phyloP scores from a whole-genome alignment of 2,888 invertebrate species.

The Melinaea menophilus region DNA sequence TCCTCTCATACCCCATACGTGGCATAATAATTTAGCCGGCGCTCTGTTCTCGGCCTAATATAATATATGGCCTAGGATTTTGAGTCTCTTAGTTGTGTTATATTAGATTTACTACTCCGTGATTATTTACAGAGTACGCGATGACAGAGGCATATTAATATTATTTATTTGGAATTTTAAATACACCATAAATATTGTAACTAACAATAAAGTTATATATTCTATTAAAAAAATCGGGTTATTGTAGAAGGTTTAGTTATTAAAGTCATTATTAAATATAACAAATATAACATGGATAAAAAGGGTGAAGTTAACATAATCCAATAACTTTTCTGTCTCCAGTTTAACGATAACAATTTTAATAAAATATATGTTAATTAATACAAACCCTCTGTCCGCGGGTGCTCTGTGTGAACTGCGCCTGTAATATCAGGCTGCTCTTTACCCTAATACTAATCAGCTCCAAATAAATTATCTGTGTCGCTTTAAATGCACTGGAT shows the following conservation, averaged over 20 bases:
- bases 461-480: constrained; percentile 41
- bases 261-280: too few species aligned
- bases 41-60: constrained; percentile 51
- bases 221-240: too few species aligned
- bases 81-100: constrained; percentile 61
- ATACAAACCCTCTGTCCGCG: constrained; percentile 17
- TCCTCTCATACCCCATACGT: constrained; percentile 25
- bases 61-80: constrained; percentile 59
- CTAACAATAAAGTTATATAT: too few species aligned
- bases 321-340: too few species aligned
- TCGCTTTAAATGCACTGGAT: constrained; percentile 32
- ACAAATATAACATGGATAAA: too few species aligned
- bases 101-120: constrained; percentile 71
- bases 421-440: constrained; percentile 34
- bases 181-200: not conserved
- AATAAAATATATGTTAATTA: not conserved
- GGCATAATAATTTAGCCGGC: constrained; percentile 42
- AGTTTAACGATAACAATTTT: not conserved
- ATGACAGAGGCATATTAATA: constrained; percentile 21
- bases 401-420: constrained; percentile 31
- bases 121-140: constrained; percentile 60
- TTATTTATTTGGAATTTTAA: constrained; percentile 2
- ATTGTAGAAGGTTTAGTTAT: too few species aligned
- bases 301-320: too few species aligned
- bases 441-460: constrained; percentile 40